A percentile compares a stretch with the other conserved stretches of the same genome.
Evolutionary conservation across 2,113 vertebrate species (phyloP).

Genomic region (Arizona elegans): DNA sequence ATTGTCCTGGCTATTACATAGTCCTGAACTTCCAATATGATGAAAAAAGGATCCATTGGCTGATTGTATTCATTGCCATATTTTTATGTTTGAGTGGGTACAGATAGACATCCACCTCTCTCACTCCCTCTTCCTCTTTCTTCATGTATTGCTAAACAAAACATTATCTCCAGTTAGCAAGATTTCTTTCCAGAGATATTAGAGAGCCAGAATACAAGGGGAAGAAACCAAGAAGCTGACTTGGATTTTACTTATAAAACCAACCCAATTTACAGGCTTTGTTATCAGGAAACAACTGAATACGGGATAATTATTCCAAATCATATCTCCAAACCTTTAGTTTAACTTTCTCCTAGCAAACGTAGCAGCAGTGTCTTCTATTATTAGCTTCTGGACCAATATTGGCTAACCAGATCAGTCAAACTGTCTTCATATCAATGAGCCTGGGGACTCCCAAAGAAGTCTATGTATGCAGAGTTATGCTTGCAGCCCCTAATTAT

Average conservation of each 20-base stretch:
- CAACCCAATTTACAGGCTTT: slow-evolving; percentile 61
- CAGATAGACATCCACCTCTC: not conserved
- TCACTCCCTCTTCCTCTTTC: not conserved
- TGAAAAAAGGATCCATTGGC: not conserved
- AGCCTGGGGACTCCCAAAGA: slow-evolving; percentile 70
- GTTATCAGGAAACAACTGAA: slow-evolving; percentile 70
- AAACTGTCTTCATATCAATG: slow-evolving; percentile 67
- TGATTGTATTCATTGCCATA: not conserved
- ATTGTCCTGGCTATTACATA: not conserved
- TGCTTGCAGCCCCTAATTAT: slow-evolving; percentile 73
- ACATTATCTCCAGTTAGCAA: slow-evolving; percentile 40
- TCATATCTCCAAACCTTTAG: slow-evolving; percentile 66
- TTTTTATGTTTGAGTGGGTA: not conserved
- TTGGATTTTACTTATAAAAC: slow-evolving; percentile 70
- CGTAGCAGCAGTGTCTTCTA: slow-evolving; percentile 68
- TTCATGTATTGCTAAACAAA: slow-evolving; percentile 43
- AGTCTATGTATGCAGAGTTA: slow-evolving; percentile 56
- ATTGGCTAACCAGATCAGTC: slow-evolving; percentile 70
- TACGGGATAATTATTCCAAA: slow-evolving; percentile 65
- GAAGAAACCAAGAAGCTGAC: slow-evolving; percentile 43
- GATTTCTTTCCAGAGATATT: slow-evolving; percentile 28
- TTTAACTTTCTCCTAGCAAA: slow-evolving; percentile 71
- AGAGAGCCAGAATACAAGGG: slow-evolving; percentile 39
- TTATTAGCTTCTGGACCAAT: slow-evolving; percentile 68
- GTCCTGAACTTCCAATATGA: slow-evolving; percentile 4